phyloP scores from a whole-genome alignment of 2,797 vertebrate genomes.

The Enteromius fasciolatus region DNA sequence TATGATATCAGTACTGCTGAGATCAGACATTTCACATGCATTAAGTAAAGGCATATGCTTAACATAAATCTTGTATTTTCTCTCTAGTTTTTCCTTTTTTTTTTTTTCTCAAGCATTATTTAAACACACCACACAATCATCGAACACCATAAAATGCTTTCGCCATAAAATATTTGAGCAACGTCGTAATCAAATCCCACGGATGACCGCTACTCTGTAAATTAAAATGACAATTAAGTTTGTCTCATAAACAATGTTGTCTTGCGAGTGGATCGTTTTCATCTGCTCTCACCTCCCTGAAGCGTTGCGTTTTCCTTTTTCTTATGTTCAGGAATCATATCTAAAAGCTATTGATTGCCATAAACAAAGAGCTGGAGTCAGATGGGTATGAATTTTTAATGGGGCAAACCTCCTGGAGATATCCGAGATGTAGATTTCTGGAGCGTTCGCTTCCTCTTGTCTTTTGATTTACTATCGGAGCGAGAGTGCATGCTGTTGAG shows the following conservation, averaged over 20 bases:
- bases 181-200: slow-evolving; percentile 24
- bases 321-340: slow-evolving; percentile 73
- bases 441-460: slow-evolving; percentile 22
- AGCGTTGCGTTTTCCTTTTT: not conserved
- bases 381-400: slow-evolving; percentile 83
- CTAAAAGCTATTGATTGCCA: slow-evolving; percentile 87
- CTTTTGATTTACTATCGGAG: slow-evolving; percentile 50
- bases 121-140: slow-evolving; percentile 19
- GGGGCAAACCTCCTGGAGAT: slow-evolving; percentile 63
- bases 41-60: slow-evolving; percentile 17
- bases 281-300: slow-evolving; percentile 17
- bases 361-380: slow-evolving; percentile 79
- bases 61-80: slow-evolving; percentile 26
- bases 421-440: slow-evolving; percentile 57
- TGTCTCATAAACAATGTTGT: slow-evolving; percentile 33
- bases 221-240: slow-evolving; percentile 47
- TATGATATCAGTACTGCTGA: slow-evolving; percentile 37
- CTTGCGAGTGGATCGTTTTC: slow-evolving; percentile 43
- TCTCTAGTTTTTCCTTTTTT: not conserved
- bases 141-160: slow-evolving; percentile 28
- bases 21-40: slow-evolving; percentile 28
- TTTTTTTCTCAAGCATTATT: slow-evolving; percentile 9
- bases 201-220: slow-evolving; percentile 3
- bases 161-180: slow-evolving; percentile 20
- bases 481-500: slow-evolving; percentile 31